Conservation (phyloP, 2,797 vertebrate genomes). For the Salarias fasciatus region DNA sequence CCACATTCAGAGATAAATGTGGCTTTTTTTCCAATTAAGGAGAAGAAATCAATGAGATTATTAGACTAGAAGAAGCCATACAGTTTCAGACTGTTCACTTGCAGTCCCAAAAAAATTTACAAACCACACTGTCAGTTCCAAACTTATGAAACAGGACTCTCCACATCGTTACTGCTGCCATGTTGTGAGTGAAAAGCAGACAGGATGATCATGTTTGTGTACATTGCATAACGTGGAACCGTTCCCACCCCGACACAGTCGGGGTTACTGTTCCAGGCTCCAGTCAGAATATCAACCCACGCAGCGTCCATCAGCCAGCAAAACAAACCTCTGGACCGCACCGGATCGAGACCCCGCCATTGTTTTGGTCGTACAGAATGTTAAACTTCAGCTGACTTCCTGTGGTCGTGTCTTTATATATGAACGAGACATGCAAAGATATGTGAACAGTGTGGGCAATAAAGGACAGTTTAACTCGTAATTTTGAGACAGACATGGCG, state of each 20-base stretch:
- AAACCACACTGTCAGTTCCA: slow-evolving; percentile 1
- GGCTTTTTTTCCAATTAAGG: too few relatives aligned
- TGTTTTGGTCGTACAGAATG: slow-evolving; percentile 40
- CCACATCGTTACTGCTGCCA: not conserved
- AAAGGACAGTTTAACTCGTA: slow-evolving; percentile 50
- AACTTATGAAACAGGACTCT: not conserved
- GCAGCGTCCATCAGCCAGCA: slow-evolving; percentile 43
- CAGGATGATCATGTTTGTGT: slow-evolving; percentile 42
- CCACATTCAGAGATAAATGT: too few relatives aligned
- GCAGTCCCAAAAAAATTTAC: too few relatives aligned
- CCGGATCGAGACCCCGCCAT: slow-evolving; percentile 24
- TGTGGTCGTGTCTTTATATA: slow-evolving; percentile 35
- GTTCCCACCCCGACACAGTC: slow-evolving; percentile 44
- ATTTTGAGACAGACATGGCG: slow-evolving; percentile 65
- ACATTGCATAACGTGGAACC: slow-evolving; percentile 40
- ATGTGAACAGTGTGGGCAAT: slow-evolving; percentile 53
- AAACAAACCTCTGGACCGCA: slow-evolving; percentile 60
- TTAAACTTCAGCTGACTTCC: slow-evolving; percentile 44
- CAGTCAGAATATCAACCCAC: slow-evolving; percentile 48
- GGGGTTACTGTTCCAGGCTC: slow-evolving; percentile 37
- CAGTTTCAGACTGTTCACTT: too few relatives aligned
- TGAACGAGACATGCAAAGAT: slow-evolving; percentile 35
- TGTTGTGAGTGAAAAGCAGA: slow-evolving; percentile 16
- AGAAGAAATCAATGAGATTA: too few relatives aligned
- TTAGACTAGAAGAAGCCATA: too few relatives aligned